Percentiles rank a stretch among this genome's conserved stretches.
Evolutionary conservation across 2,113 vertebrate genomes (phyloP).

Genomic region (Antigone vipio): DNA sequence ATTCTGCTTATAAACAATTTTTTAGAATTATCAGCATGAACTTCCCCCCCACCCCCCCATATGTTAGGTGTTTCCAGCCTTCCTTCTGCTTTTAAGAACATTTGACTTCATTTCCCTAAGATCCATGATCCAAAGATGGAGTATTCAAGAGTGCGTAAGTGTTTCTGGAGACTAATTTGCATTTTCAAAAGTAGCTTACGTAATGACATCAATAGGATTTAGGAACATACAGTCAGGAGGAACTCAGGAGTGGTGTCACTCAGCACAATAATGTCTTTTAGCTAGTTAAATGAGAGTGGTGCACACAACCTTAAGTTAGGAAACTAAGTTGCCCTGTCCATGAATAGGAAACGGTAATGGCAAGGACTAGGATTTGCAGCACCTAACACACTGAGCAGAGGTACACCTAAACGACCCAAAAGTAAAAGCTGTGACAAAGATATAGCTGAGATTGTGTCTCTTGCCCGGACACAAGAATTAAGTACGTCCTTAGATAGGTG

Average conservation of each 20-base stretch:
- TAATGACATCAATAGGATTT: not conserved
- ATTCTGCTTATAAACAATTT: not conserved
- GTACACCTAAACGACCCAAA: not conserved
- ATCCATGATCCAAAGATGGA: not conserved
- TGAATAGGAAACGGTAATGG: not conserved
- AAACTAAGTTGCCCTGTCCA: not conserved
- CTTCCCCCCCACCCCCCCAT: not conserved
- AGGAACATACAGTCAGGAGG: not conserved
- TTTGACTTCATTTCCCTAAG: not conserved
- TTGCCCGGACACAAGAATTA: not conserved
- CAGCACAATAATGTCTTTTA: not conserved
- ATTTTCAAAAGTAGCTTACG: not conserved
- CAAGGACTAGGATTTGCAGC: not conserved
- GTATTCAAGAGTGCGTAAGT: not conserved
- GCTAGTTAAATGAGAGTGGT: not conserved
- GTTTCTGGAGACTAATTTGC: not conserved
- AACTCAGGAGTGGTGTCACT: not conserved
- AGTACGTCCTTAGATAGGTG: not conserved
- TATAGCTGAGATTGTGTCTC: not conserved
- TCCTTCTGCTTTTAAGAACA: not conserved
- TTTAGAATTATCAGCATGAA: not conserved
- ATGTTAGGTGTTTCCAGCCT: not conserved
- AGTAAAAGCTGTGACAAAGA: not conserved
- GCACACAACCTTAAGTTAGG: not conserved
- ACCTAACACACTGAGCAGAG: not conserved